Conservation (phyloP, 2,888 invertebrate species). For the Falcaria lacertinaria region DNA sequence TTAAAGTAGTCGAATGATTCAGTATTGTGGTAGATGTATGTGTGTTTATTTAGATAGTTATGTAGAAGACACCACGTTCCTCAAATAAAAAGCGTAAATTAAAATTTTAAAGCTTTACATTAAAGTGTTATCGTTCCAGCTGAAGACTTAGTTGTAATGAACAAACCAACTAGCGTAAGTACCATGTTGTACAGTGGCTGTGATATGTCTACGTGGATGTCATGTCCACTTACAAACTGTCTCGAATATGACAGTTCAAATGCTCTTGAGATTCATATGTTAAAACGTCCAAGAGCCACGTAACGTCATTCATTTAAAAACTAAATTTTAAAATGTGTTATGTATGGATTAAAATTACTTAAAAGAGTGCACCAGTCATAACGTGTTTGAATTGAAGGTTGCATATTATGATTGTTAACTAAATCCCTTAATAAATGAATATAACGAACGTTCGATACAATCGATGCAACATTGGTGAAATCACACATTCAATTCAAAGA, state of each 20-base stretch:
- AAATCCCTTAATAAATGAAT: too few species aligned
- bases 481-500: too few species aligned
- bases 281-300: slow-evolving; percentile 42
- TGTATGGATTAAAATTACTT: too few species aligned
- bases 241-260: slow-evolving; percentile 11
- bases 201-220: slow-evolving; percentile 41
- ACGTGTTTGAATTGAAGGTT: too few species aligned
- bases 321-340: too few species aligned
- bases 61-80: slow-evolving; percentile 24
- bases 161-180: slow-evolving; percentile 22
- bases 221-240: slow-evolving; percentile 24
- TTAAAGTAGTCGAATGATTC: slow-evolving; percentile 29
- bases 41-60: slow-evolving; percentile 22
- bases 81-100: neutral
- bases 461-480: too few species aligned
- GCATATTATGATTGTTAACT: too few species aligned
- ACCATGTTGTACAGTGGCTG: slow-evolving; percentile 63
- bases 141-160: slow-evolving; percentile 15
- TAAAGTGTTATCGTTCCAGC: neutral
- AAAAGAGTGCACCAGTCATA: too few species aligned
- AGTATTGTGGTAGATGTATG: slow-evolving; percentile 42
- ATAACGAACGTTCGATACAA: too few species aligned
- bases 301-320: slow-evolving; percentile 11
- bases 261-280: slow-evolving; percentile 51
- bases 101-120: too few species aligned